Base-by-base conservation (phyloP, 2,888 invertebrate genomes). In the Loripinus fragilis region DNA sequence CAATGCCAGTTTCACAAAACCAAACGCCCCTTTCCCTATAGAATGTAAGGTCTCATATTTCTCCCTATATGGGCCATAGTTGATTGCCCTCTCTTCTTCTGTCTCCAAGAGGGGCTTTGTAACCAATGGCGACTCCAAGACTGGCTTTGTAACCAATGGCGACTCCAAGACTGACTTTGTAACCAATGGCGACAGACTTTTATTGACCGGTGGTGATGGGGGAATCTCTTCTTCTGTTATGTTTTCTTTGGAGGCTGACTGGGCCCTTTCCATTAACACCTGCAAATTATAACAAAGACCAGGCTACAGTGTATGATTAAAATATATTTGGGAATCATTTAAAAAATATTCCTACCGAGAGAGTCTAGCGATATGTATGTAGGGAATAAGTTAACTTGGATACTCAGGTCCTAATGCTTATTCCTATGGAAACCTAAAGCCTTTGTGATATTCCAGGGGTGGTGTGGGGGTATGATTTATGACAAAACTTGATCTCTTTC, bases 11-110 rank as follows among this genome's bases (percentile, higher is more conserved):
- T 96, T 96, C 0, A 96, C 96, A 90, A 95, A 96, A 0, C 96
- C 96, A 93, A 96, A 96, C 0, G 96, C 96, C 30, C 96, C 96
- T 93, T 96, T 96, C 91, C 96, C 96, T 48, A 96, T 96, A 87
- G 96, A 95, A 84, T 95, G 95, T 20, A 96, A 93, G 0, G 96
- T 93, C 38, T 92, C 89, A 80, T 94, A 96, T 72, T 95, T 95
- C 81, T 95, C 95, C 76, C 91, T 81, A 71, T 85, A 87, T 0
- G 83, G 83, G 17, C 83, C 83, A 28, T 83, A 78, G 17, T 76
- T 81, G 8, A 81, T 76, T 20, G 81, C 81, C 20, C 80, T 64
- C 17, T 83, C 83, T 45, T 83, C 83, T 74, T 83, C 83, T 15
- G 83, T 83, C 67, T 80, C 80, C 7, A 67, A 67, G 17, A 48